These are phyloP conservation scores for Leucoma salicis DNA, from an alignment of 2,888 invertebrate species.

Conservation along the genomic window DNA sequence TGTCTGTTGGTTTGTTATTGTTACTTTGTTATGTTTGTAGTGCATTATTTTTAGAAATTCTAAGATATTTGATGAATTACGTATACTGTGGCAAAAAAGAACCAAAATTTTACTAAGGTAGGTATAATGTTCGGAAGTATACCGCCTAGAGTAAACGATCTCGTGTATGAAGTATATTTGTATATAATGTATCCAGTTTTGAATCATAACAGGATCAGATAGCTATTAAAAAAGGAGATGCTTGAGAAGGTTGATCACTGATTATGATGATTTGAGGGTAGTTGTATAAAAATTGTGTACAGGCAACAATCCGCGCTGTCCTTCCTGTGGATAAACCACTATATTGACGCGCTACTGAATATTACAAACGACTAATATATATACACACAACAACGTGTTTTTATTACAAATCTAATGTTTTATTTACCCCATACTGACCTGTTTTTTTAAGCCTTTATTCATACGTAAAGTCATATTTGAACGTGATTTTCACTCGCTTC, in stretches of 20 bases:
- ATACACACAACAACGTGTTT: conserved; percentile 63
- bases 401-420: conserved; percentile 70
- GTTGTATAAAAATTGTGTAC: background rate
- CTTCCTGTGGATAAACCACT: background rate
- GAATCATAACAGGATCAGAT: too few species aligned
- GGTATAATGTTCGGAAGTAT: too few species aligned
- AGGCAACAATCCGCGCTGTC: background rate
- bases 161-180: too few species aligned
- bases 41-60: too few species aligned
- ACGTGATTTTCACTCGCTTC: too few species aligned
- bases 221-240: background rate
- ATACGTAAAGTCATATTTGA: too few species aligned
- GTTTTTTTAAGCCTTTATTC: background rate
- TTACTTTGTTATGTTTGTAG: conserved; percentile 10
- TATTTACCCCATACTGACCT: too few species aligned
- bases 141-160: too few species aligned
- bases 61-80: too few species aligned
- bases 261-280: background rate
- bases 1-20: conserved; percentile 7
- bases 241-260: background rate
- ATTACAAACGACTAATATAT: conserved; percentile 72
- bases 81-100: too few species aligned
- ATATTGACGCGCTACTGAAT: conserved; percentile 8
- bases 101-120: too few species aligned
- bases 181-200: too few species aligned